A percentile compares a stretch with the other conserved stretches of the same genome.
phyloP scores from a whole-genome alignment of 2,888 invertebrate genomes.

The Thymelicus acteon region DNA sequence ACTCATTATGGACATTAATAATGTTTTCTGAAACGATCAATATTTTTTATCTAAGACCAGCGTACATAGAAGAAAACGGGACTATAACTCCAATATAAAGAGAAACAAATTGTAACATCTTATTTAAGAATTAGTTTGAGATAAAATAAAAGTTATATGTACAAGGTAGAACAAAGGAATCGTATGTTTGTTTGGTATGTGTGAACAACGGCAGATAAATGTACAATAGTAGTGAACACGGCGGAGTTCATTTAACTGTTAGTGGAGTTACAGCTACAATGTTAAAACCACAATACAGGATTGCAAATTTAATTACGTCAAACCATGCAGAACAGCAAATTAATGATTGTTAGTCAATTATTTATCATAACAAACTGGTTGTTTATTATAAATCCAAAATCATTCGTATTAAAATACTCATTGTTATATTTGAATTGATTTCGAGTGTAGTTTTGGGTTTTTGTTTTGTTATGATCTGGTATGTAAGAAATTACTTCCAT shows the following conservation, averaged over 20 bases:
- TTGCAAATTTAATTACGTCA: conserved; percentile 9
- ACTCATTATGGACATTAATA: too few species aligned
- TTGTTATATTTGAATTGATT: not conserved
- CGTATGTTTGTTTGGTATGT: not conserved
- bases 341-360: conserved; percentile 8
- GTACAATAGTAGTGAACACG: not conserved
- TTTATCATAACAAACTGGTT: conserved; percentile 3
- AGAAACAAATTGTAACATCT: too few species aligned
- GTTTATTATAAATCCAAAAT: not conserved
- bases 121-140: not conserved
- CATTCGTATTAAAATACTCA: not conserved
- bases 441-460: not conserved
- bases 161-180: not conserved
- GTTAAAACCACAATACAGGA: conserved; percentile 1
- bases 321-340: conserved; percentile 9
- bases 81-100: too few species aligned
- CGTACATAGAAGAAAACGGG: too few species aligned
- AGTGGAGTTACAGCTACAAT: not conserved
- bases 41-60: too few species aligned
- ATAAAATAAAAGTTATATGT: conserved; percentile 1
- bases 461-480: too few species aligned
- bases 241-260: conserved; percentile 9
- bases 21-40: too few species aligned
- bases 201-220: conserved; percentile 1
- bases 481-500: too few species aligned